Evolutionary conservation across 2,797 vertebrate species (phyloP).

Genomic region (Liparis tanakae): DNA sequence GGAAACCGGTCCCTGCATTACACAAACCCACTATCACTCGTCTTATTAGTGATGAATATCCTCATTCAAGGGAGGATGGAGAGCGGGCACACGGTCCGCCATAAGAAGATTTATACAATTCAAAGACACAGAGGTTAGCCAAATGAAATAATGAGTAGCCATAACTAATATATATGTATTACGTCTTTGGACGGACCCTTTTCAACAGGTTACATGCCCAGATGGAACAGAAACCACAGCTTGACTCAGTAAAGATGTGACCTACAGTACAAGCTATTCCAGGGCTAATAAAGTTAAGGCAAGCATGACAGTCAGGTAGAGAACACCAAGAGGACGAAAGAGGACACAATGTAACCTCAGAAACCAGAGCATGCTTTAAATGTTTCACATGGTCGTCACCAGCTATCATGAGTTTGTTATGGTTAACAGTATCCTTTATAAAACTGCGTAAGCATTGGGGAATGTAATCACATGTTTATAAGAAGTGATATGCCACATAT

Average conservation of each 20-base stretch:
- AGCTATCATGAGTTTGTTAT: conserved; percentile 46
- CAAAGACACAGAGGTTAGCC: conserved; percentile 13
- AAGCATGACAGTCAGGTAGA: conserved; percentile 61
- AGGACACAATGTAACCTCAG: conserved; percentile 33
- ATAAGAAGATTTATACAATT: conserved; percentile 39
- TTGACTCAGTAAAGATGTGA: conserved; percentile 40
- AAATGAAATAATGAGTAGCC: conserved; percentile 33
- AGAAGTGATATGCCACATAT: conserved; percentile 41
- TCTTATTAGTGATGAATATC: conserved; percentile 70
- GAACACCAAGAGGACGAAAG: conserved; percentile 37
- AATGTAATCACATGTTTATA: conserved; percentile 63
- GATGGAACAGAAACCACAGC: conserved; percentile 36
- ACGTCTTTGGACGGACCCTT: conserved; percentile 19
- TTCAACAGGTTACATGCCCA: conserved; percentile 37
- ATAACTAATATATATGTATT: conserved; percentile 18
- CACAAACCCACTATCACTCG: conserved; percentile 57
- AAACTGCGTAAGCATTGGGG: conserved; percentile 22
- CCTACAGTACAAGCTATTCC: conserved; percentile 70
- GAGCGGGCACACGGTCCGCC: conserved; percentile 30
- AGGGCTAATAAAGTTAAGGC: conserved; percentile 70
- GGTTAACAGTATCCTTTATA: conserved; percentile 34
- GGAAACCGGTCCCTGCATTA: conserved; percentile 54
- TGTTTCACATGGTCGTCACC: conserved; percentile 20
- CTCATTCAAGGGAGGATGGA: conserved; percentile 57
- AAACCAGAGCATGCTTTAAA: conserved; percentile 8